Percentiles rank a stretch among this genome's conserved stretches.
Evolutionary conservation across 2,797 vertebrate species (phyloP).

Genomic region (Potorous gilbertii): DNA sequence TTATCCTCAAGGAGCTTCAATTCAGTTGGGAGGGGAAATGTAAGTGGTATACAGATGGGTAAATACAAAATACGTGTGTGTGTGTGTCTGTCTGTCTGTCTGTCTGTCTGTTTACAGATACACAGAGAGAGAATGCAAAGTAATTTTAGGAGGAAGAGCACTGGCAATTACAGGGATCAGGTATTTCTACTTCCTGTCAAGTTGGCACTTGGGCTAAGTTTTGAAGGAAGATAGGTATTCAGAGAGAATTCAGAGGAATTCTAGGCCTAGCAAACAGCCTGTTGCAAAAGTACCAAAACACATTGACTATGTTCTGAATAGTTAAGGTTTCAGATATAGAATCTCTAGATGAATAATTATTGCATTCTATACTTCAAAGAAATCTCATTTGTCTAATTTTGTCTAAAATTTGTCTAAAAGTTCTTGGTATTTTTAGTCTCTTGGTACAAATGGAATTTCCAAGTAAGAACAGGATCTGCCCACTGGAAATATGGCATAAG

Average conservation of each 20-base stretch:
- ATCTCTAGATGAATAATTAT: conserved; percentile 29
- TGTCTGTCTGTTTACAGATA: no score
- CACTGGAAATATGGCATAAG: conserved; percentile 43
- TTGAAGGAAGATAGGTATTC: background rate
- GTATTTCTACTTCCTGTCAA: background rate
- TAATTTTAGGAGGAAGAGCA: background rate
- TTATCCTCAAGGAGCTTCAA: background rate
- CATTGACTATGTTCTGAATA: background rate
- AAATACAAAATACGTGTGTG: background rate
- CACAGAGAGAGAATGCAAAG: background rate
- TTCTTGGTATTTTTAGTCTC: conserved; percentile 17
- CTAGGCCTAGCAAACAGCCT: background rate
- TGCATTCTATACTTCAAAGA: conserved; percentile 24
- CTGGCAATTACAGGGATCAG: background rate
- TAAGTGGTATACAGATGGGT: background rate
- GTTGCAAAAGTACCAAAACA: background rate
- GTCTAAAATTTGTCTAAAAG: background rate
- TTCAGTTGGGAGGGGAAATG: background rate
- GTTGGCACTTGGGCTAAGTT: background rate
- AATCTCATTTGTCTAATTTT: no score
- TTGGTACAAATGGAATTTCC: background rate
- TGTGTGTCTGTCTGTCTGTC: background rate
- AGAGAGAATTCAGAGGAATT: background rate
- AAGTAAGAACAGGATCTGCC: background rate
- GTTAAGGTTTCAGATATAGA: conserved; percentile 22